Evolutionary conservation across 1,140 invertebrate genomes (phyloP), one percentile per base, ranked within the genome.

Genomic region (Trachymyrmex cornetzi): DNA sequence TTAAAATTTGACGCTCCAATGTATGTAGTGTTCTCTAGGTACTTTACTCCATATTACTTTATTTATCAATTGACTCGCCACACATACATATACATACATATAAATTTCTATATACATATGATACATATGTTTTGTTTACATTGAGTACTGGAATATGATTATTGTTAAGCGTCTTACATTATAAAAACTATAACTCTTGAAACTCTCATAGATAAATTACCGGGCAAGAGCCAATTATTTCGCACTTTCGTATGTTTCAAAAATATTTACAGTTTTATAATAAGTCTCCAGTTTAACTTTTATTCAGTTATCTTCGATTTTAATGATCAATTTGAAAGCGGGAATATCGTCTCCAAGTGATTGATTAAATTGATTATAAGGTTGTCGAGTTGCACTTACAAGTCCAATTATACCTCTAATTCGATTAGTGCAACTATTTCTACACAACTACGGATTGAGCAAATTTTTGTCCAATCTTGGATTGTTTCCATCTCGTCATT

Each of bases 31-130:
- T 66, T 66, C 19, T 66, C 30, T 66, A 85, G 80, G 63, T 72
- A 72, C 67, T 82, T 86, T 85, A 24, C 77, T 88, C 50, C 77
- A 69, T 48, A 30, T 86, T 77, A 64, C 66, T 85, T 86, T 82
- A 81, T 53, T 77, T 80, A 38, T 82, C 44, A 64, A 44, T 82
- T 74, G 59, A 66, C 57, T 81, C 30, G 87, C 64, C 85, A 91
- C 91, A 88, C 88, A 93, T 86, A 89, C 89, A 69, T 75, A 90
- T 77, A 86, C 69, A 61, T 89, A 86, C 87, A 63, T 87, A 87
- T 93, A 93, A 90, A 88, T 89, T 44, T 91, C 81, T 93, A 94
- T 94, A 77, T 93, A 94, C 93, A 94, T 89, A 89, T 91, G 48
- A 85, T 91, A 91, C 90, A 91, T 89, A 89, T 82, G 66, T 69